Base-by-base conservation (phyloP, 2,797 vertebrate genomes). In the Acanthurus leucopareius region DNA sequence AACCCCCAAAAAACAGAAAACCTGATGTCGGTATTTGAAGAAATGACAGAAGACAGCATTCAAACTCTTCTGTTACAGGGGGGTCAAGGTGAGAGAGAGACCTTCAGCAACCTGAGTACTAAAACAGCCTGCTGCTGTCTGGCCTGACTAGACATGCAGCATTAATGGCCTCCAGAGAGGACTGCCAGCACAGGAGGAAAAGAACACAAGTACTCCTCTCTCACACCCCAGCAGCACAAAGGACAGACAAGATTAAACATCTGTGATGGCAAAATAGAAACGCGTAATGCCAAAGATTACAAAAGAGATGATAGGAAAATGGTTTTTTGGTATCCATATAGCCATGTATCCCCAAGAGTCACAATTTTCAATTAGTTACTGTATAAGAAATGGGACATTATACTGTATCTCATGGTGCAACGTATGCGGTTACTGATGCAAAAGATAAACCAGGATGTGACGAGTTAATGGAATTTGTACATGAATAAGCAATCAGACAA, bases 41-140 rank as follows among this genome's bases (percentile, higher is more conserved):
- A 87, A 84, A 86, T 69, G 82, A 79, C 85, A 75, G 86, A 83
- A 84, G 88, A 89, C 62, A 70, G 73, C 69, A 79, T 88, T 92
- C 82, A 62, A 66, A 78, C 78, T 92, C 80, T 94, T 91, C 81
- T 62, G 75, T 95, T 96, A 93, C 90, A 87, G 58, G 49, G 74
- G 85, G 89, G 90, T 95, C 48, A 87, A 89, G 93, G 92, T 86
- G 88, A 92, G 80, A 84, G 68, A 63, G 70, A 86, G 78, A 92
- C 91, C 89, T 90, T 85, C 80, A 89, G 93, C 91, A 94, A 90
- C 90, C 81, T 59, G 73, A 91, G 92, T 77, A 79, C 82, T 84
- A 87, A 92, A 93, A 84, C 91, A 93, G 79, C 85, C 90, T 87
- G 75, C 80, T 69, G 70, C 83, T 88, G 85, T 91, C 67, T 86